Conservation (phyloP, 2,888 invertebrate species). For the Theretra japonica region DNA sequence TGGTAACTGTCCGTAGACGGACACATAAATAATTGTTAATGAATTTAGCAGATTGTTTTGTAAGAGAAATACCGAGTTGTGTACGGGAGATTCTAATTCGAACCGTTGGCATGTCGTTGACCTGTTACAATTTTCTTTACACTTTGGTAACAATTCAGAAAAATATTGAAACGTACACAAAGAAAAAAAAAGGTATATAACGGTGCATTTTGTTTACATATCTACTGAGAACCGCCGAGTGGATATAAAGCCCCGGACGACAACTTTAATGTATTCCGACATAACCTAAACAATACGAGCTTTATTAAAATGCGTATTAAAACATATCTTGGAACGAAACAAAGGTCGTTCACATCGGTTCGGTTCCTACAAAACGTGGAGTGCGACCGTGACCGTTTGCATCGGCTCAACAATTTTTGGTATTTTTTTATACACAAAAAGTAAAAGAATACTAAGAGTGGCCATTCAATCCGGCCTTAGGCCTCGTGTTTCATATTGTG, state of each 20-base stretch:
- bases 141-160: constrained; percentile 9
- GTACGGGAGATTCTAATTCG: constrained; percentile 14
- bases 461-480: background rate
- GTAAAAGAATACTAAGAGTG: background rate
- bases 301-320: constrained; percentile 80
- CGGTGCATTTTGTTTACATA: background rate
- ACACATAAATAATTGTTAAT: constrained; percentile 11
- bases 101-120: constrained; percentile 3
- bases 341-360: constrained; percentile 75
- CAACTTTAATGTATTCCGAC: constrained; percentile 72
- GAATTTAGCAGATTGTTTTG: constrained; percentile 1
- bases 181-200: background rate
- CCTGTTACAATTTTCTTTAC: background rate
- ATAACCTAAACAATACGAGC: constrained; percentile 72
- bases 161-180: background rate
- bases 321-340: constrained; percentile 72
- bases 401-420: constrained; percentile 47
- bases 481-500: background rate
- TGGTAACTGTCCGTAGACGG: constrained; percentile 21
- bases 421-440: constrained; percentile 6
- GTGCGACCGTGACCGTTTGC: constrained; percentile 68
- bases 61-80: background rate
- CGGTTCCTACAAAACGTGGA: constrained; percentile 63
- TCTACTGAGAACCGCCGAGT: background rate
- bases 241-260: constrained; percentile 51